Conservation (phyloP, 1,140 invertebrate species). For the Drosophila sturtevanti region DNA sequence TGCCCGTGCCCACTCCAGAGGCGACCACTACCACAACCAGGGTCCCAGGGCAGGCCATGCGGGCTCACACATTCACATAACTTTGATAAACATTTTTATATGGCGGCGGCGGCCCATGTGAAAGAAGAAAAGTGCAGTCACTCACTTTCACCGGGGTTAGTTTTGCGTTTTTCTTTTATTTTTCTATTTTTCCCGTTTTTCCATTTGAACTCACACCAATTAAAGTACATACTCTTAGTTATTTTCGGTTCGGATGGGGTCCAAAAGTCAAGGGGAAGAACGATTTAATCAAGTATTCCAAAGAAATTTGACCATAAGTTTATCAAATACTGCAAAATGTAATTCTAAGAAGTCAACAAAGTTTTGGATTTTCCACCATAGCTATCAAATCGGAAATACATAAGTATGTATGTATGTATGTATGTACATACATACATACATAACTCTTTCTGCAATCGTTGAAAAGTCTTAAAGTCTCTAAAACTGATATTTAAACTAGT, state of each 20-base stretch:
- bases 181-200: constrained; percentile 13
- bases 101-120: constrained; percentile 62
- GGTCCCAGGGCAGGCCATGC: constrained; percentile 41
- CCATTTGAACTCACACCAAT: constrained; percentile 53
- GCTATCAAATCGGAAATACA: no score
- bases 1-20: background rate
- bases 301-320: background rate
- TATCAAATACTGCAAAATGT: background rate
- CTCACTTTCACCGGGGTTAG: constrained; percentile 58
- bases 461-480: no score
- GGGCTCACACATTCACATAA: constrained; percentile 73
- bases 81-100: constrained; percentile 69
- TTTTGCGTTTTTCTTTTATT: constrained; percentile 4
- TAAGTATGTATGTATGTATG: no score
- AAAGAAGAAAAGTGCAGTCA: constrained; percentile 51
- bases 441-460: no score
- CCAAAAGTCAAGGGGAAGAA: background rate
- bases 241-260: background rate
- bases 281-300: background rate
- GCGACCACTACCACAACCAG: constrained; percentile 1
- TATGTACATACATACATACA: no score
- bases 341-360: no score
- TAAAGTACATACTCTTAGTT: constrained; percentile 19
- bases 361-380: no score
- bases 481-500: no score